phyloP scores from a whole-genome alignment of 2,888 invertebrate genomes.

The Desoria tigrina region DNA sequence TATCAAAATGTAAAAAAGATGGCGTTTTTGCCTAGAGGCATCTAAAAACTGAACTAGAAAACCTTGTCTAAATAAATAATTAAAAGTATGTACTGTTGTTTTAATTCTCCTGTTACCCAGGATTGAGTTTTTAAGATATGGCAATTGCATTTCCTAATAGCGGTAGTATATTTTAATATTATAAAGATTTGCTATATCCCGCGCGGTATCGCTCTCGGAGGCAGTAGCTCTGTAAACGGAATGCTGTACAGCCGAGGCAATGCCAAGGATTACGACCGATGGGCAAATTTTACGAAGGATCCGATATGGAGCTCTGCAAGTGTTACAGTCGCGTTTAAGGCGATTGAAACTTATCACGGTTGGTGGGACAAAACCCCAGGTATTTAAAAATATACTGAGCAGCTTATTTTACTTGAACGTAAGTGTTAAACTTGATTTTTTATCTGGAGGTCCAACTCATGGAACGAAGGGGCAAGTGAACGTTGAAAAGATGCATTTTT shows the following conservation, averaged over 20 bases:
- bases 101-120: too few species aligned
- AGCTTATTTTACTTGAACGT: neutral
- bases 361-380: conserved; percentile 20
- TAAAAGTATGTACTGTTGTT: too few species aligned
- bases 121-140: too few species aligned
- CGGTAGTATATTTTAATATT: too few species aligned
- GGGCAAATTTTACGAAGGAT: conserved; percentile 40
- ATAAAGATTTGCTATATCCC: conserved; percentile 29
- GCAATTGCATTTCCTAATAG: too few species aligned
- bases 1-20: too few species aligned
- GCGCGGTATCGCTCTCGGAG: conserved; percentile 37
- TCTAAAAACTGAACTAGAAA: neutral
- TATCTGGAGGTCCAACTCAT: conserved; percentile 17
- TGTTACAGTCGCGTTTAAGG: conserved; percentile 23
- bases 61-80: too few species aligned
- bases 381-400: too few species aligned
- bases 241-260: conserved; percentile 38
- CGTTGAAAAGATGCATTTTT: conserved; percentile 32
- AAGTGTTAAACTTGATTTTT: neutral
- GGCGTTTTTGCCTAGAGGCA: too few species aligned
- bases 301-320: conserved; percentile 29
- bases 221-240: conserved; percentile 34
- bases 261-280: conserved; percentile 35
- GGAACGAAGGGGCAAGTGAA: conserved; percentile 32
- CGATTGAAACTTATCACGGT: conserved; percentile 37